Base-by-base conservation (phyloP, 2,888 invertebrate species). In the Leucania comma region DNA sequence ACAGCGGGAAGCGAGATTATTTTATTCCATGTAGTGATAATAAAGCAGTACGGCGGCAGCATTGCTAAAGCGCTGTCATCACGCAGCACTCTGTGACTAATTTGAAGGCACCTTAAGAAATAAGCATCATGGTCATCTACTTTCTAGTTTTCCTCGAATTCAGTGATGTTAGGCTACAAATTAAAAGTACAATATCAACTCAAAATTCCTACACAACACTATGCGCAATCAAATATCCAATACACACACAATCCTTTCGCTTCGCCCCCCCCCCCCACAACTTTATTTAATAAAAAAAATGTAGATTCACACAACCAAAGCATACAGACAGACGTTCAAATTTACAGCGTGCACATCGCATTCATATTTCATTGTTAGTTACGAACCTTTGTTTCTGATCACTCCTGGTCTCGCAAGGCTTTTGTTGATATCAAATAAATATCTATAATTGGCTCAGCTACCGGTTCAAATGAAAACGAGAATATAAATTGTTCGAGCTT, bases 321-420 rank as follows among this genome's bases (percentile, higher is more conserved):
- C 56, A 57, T 14, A 58, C 58, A 62, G 50, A 65, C 75, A 64
- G 64, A 68, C 35, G 54, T 60, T 78, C 42, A 67, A 60, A 77
- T 78, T 76, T 62, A 68, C 72, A 78, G 69, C 58, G 65, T 64
- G 58, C 77, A 46, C 77, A 64, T 71, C 42, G 62, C 24, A 63
- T 70, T 61, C 72, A 80, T 73, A 81, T 80, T 81, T 81, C 80
- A 80, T 80, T 81, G 79, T 79, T 79, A 77, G 81, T 71, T 77
- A 71, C 68, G n/a, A 60, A 42, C 80, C 59, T 79, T 82, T 78
- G 79, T 82, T 74, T 80, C 75, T 75, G 69, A 75, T 75, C 75
- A 82, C 72, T 60, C 14, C 58, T 46, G 61, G 58, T 57, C 58
- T 57, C 63, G 50, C 26, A 64, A 69, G 60, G 73, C 62, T 63